Percentiles rank a stretch among this genome's conserved stretches.
These are phyloP conservation scores for Orthonevra nobilis DNA, from an alignment of 2,888 invertebrate genomes.

Conservation along the genomic window DNA sequence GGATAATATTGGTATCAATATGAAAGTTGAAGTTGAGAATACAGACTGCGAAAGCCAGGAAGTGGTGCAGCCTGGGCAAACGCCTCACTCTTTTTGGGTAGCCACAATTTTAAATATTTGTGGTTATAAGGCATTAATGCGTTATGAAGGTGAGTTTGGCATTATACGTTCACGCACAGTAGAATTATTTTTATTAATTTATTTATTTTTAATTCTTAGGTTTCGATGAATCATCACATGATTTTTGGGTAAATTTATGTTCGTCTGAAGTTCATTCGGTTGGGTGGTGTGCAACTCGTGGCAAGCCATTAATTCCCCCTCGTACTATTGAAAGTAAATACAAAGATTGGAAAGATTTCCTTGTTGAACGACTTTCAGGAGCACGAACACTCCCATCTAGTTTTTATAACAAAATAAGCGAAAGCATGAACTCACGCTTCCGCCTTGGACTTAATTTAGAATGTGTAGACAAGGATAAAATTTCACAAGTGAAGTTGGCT, in stretches of 20 bases:
- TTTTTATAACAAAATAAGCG: constrained; percentile 93
- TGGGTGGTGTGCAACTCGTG: constrained; percentile 98
- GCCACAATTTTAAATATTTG: constrained; percentile 95
- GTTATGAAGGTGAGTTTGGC: constrained; percentile 87
- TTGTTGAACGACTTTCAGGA: constrained; percentile 94
- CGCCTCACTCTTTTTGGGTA: constrained; percentile 96
- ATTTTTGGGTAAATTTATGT: constrained; percentile 98
- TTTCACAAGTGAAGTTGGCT: constrained; percentile 95
- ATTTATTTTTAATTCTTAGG: constrained; percentile 78
- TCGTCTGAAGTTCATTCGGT: constrained; percentile 97
- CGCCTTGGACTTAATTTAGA: constrained; percentile 92
- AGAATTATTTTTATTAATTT: background rate
- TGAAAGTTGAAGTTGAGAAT: constrained; percentile 96
- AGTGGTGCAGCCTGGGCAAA: constrained; percentile 82
- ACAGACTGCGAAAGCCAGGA: constrained; percentile 91
- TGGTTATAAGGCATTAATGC: constrained; percentile 90
- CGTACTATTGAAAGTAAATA: constrained; percentile 95
- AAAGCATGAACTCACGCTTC: constrained; percentile 91
- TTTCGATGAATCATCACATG: constrained; percentile 93
- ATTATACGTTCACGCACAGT: no score
- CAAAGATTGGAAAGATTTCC: constrained; percentile 97
- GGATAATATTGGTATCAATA: constrained; percentile 93
- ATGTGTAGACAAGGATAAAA: constrained; percentile 97
- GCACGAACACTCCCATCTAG: constrained; percentile 96
- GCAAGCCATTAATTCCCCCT: constrained; percentile 97